A percentile compares a stretch with the other conserved stretches of the same genome.
Evolutionary conservation across 1,140 invertebrate species (phyloP).

Genomic region (Brachionus koreanus): DNA sequence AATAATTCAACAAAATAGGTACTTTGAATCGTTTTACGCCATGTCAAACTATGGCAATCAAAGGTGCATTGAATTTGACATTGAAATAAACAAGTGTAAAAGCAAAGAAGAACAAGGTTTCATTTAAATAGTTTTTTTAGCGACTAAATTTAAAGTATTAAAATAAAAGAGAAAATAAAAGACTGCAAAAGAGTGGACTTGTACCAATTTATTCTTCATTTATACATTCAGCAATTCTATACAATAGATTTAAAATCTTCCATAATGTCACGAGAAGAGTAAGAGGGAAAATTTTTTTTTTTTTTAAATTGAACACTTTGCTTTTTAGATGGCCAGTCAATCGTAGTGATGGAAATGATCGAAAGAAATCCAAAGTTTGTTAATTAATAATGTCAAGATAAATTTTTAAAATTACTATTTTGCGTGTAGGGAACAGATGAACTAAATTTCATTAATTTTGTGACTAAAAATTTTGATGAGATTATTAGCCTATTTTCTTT

Average conservation of each 20-base stretch:
- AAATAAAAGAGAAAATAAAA: conserved; percentile 32
- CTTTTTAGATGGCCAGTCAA: conserved; percentile 42
- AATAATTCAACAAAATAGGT: background rate
- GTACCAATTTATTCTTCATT: conserved; percentile 37
- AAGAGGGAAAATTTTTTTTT: background rate
- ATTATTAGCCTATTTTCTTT: conserved; percentile 22
- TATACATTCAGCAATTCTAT: conserved; percentile 43
- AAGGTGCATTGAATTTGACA: conserved; percentile 18
- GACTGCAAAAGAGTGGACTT: conserved; percentile 23
- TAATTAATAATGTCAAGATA: background rate
- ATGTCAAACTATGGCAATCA: conserved; percentile 19
- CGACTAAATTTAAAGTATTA: background rate
- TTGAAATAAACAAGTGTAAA: background rate
- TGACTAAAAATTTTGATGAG: conserved; percentile 35
- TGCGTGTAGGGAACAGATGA: conserved; percentile 34
- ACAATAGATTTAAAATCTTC: conserved; percentile 38
- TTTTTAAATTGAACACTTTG: background rate
- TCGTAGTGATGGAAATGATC: conserved; percentile 10
- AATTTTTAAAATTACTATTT: background rate
- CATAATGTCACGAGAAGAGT: conserved; percentile 42
- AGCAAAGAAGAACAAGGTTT: conserved; percentile 17
- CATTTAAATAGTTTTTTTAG: background rate
- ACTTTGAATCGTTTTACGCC: conserved; percentile 30
- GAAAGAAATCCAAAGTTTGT: conserved; percentile 15
- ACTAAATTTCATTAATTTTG: conserved; percentile 37